Evolutionary conservation across 1,140 invertebrate genomes (phyloP).

Genomic region (Drosophila kikkawai): DNA sequence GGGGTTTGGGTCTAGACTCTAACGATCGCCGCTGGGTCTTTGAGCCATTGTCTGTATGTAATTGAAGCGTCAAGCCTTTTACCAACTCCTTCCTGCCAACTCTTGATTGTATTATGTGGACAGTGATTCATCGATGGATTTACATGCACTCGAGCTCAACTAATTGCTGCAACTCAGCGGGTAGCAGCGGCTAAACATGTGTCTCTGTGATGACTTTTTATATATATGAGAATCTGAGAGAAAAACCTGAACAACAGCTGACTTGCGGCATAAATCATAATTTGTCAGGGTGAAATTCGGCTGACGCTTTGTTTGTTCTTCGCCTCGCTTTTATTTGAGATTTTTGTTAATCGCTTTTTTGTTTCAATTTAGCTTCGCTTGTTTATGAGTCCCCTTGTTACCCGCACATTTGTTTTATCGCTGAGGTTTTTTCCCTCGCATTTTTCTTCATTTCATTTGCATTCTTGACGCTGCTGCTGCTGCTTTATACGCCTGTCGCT

Average conservation of each 20-base stretch:
- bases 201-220: background rate
- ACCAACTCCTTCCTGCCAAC: slow-evolving; percentile 6
- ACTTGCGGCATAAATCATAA: slow-evolving; percentile 72
- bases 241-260: slow-evolving; percentile 30
- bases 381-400: slow-evolving; percentile 6
- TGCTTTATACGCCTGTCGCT: slow-evolving; percentile 58
- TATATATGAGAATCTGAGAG: background rate
- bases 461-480: slow-evolving; percentile 52
- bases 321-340: slow-evolving; percentile 34
- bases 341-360: slow-evolving; percentile 19
- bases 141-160: background rate
- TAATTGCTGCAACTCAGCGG: slow-evolving; percentile 8
- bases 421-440: slow-evolving; percentile 32
- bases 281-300: slow-evolving; percentile 73
- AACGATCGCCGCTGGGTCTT: slow-evolving; percentile 66
- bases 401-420: slow-evolving; percentile 35
- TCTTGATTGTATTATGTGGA: background rate
- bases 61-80: slow-evolving; percentile 70
- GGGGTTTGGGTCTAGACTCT: slow-evolving; percentile 30
- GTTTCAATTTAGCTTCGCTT: slow-evolving; percentile 66
- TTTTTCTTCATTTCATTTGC: slow-evolving; percentile 79
- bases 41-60: slow-evolving; percentile 38
- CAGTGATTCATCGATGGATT: slow-evolving; percentile 24
- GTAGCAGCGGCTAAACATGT: background rate
- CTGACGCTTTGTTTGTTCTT: slow-evolving; percentile 45